Percentiles rank a stretch among this genome's conserved stretches.
These are phyloP conservation scores for Theristus sp. DNA, from an alignment of 2,888 invertebrate species.

Conservation along the genomic window DNA sequence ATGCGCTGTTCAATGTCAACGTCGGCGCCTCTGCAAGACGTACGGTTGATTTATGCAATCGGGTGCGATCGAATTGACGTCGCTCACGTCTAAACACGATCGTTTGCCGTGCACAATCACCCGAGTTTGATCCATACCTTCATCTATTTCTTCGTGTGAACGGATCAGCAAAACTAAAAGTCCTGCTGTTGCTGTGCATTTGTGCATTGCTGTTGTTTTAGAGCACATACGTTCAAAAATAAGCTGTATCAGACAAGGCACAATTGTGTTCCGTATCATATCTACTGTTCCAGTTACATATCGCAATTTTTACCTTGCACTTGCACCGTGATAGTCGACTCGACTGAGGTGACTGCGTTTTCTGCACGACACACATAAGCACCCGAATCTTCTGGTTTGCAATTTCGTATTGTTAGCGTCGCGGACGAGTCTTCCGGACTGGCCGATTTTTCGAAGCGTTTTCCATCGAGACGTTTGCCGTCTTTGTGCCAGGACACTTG, in stretches of 20 bases:
- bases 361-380: slow-evolving; percentile 13
- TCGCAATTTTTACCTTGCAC: neutral
- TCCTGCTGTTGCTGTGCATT: too few species aligned
- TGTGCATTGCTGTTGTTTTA: too few species aligned
- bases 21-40: neutral
- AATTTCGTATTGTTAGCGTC: slow-evolving; percentile 1
- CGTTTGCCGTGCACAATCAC: too few species aligned
- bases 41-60: too few species aligned
- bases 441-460: neutral
- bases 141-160: too few species aligned
- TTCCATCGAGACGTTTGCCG: neutral
- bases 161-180: too few species aligned
- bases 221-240: too few species aligned
- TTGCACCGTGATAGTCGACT: neutral
- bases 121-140: too few species aligned
- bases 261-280: too few species aligned
- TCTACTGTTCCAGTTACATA: neutral
- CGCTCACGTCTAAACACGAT: too few species aligned
- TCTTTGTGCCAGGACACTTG: neutral
- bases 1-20: neutral
- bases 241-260: too few species aligned
- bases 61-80: too few species aligned
- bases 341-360: slow-evolving; percentile 3
- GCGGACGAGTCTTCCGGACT: neutral
- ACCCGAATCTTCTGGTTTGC: slow-evolving; percentile 13